A percentile compares a stretch with the other conserved stretches of the same genome.
phyloP scores from a whole-genome alignment of 2,797 vertebrate genomes.

The Alauda arvensis region DNA sequence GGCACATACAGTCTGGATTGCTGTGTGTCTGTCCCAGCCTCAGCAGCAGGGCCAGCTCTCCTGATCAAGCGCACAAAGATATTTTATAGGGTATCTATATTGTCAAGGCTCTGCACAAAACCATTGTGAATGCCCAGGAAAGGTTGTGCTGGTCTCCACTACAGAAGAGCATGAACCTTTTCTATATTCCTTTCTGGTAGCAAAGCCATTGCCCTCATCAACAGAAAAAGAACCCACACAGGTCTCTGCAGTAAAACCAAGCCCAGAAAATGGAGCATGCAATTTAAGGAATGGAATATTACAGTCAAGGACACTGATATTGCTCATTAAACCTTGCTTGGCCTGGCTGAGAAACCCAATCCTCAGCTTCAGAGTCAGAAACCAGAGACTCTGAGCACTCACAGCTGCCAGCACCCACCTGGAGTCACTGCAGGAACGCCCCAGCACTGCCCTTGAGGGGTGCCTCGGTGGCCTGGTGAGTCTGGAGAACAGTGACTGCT shows the following conservation, averaged over 20 bases:
- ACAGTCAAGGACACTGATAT: background rate
- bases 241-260: background rate
- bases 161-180: background rate
- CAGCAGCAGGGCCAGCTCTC: background rate
- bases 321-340: background rate
- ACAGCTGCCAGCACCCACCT: background rate
- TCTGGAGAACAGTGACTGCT: constrained; percentile 88
- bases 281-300: background rate
- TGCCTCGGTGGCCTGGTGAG: constrained; percentile 80
- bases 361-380: background rate
- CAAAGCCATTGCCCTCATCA: background rate
- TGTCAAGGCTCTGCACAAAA: background rate
- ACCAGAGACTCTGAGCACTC: background rate
- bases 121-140: background rate
- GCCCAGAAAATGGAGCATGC: background rate
- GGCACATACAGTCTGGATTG: rapidly evolving
- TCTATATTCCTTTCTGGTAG: background rate
- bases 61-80: background rate
- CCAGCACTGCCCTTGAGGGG: constrained; percentile 56
- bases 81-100: background rate
- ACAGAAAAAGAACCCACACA: rapidly evolving
- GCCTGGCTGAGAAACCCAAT: background rate
- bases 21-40: background rate
- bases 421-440: constrained; percentile 16
- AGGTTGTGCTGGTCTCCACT: background rate